A percentile compares a stretch with the other conserved stretches of the same genome.
phyloP scores from a whole-genome alignment of 2,888 invertebrate species.

The Rhogogaster chlorosoma region DNA sequence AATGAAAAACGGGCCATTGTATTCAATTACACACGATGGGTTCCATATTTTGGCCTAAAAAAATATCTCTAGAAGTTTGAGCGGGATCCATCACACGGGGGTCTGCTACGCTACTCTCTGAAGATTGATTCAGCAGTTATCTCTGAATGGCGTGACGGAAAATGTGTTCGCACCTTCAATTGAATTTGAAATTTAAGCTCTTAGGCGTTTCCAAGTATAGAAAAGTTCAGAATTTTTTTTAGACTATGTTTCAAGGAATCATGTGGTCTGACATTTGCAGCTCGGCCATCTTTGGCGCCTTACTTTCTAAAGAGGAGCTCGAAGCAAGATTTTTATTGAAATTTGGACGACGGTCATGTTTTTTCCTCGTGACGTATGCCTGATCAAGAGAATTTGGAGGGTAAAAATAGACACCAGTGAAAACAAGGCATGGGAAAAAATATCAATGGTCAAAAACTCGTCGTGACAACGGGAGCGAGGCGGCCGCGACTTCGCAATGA shows the following conservation, averaged over 20 bases:
- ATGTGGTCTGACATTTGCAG: neutral
- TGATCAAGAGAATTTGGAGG: neutral
- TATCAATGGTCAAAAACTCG: neutral
- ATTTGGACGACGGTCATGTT: neutral
- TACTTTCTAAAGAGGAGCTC: no score
- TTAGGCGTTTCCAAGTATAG: neutral
- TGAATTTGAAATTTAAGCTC: neutral
- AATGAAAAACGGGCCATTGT: no score
- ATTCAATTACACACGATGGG: no score
- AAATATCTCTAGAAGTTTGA: no score
- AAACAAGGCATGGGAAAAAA: neutral
- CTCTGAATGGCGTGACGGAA: neutral
- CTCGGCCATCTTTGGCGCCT: neutral
- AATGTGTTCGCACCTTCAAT: neutral
- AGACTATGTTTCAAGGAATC: neutral
- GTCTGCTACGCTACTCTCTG: no score
- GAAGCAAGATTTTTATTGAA: neutral
- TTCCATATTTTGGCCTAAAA: no score
- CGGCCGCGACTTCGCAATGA: constrained; percentile 2
- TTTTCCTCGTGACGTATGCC: neutral
- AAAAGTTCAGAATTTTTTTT: neutral
- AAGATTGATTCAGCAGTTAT: neutral
- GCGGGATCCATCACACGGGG: no score
- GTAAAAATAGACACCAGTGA: neutral
- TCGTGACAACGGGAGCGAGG: neutral